phyloP scores from a whole-genome alignment of 2,888 invertebrate species.

The Lycophotia porphyrea region DNA sequence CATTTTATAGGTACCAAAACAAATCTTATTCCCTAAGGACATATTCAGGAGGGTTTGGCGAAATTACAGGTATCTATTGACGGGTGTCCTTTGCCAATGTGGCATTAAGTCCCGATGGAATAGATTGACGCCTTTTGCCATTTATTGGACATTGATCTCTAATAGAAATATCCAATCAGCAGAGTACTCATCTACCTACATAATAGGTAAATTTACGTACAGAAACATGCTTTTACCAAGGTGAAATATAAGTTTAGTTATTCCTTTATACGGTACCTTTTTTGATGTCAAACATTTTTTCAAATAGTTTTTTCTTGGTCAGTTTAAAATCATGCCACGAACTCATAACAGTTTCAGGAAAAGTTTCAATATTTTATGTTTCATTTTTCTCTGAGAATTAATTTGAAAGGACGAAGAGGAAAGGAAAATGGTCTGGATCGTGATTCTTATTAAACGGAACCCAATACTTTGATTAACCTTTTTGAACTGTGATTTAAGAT shows the following conservation, averaged over 20 bases:
- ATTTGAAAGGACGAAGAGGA: slow-evolving; percentile 24
- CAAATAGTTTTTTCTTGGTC: not conserved
- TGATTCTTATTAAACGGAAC: slow-evolving; percentile 43
- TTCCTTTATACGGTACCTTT: not conserved
- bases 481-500: slow-evolving; percentile 27
- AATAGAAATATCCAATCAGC: slow-evolving; percentile 46
- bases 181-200: not conserved
- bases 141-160: slow-evolving; percentile 38
- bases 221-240: not conserved
- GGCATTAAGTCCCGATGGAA: slow-evolving; percentile 21
- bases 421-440: slow-evolving; percentile 18
- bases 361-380: slow-evolving; percentile 4
- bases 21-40: slow-evolving; percentile 1
- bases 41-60: not conserved
- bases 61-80: slow-evolving; percentile 12
- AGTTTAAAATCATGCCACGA: not conserved
- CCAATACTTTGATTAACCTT: slow-evolving; percentile 32
- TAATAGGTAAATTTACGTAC: slow-evolving; percentile 3
- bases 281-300: not conserved
- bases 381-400: slow-evolving; percentile 20
- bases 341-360: not conserved
- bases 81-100: slow-evolving; percentile 4
- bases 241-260: not conserved
- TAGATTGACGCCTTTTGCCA: slow-evolving; percentile 2
- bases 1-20: not conserved